Conservation (phyloP, 2,888 invertebrate species). For the Drosophila gaucha region DNA sequence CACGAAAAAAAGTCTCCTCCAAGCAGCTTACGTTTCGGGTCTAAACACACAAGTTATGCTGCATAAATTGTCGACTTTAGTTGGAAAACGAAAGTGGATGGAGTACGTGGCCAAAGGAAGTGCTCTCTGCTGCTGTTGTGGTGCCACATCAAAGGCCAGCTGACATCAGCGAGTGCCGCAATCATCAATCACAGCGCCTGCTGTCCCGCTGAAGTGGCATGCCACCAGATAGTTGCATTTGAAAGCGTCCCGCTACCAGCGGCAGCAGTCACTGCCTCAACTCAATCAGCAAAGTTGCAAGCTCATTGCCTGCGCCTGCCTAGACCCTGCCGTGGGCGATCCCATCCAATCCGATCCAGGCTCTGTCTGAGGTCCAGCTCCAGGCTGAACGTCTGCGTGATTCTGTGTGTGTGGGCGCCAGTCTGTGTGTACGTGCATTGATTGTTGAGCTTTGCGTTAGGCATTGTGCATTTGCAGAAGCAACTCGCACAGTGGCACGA, state of each 20-base stretch:
- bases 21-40: conserved; percentile 43
- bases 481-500: conserved; percentile 35
- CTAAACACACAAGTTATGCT: conserved; percentile 70
- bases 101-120: conserved; percentile 24
- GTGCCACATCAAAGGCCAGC: conserved; percentile 64
- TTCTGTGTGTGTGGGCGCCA: conserved; percentile 44
- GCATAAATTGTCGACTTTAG: conserved; percentile 76
- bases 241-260: conserved; percentile 27
- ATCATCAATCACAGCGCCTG: conserved; percentile 69
- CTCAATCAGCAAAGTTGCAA: conserved; percentile 60
- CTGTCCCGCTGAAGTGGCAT: conserved; percentile 41
- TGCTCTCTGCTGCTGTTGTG: conserved; percentile 7
- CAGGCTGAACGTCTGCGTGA: conserved; percentile 6
- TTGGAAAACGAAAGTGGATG: conserved; percentile 64
- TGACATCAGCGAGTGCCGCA: conserved; percentile 60
- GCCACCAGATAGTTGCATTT: conserved; percentile 26
- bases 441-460: conserved; percentile 35
- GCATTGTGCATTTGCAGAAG: conserved; percentile 21
- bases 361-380: conserved; percentile 10
- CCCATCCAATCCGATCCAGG: conserved; percentile 16
- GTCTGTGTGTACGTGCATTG: conserved; percentile 50
- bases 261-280: conserved; percentile 17
- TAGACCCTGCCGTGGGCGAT: conserved; percentile 44
- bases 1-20: conserved; percentile 5
- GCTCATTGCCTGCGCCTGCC: conserved; percentile 37